Conservation (phyloP, 2,797 vertebrate genomes). For the Carcharodon carcharias region DNA sequence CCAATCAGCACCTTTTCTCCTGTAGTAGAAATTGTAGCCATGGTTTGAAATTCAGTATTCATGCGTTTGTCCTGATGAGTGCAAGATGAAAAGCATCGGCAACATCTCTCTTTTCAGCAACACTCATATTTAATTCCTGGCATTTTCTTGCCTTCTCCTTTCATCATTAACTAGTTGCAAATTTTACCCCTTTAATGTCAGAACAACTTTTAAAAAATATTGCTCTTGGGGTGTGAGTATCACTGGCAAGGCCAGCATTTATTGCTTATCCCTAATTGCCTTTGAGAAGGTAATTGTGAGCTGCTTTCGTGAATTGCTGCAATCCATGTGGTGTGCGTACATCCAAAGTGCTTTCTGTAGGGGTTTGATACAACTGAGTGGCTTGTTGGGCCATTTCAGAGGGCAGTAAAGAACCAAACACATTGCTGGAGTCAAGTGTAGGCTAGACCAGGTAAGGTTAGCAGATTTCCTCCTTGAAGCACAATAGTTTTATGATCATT, state of each 20-base stretch:
- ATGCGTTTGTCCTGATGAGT: background rate
- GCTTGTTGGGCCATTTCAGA: background rate
- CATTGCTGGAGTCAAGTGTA: background rate
- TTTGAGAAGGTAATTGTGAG: background rate
- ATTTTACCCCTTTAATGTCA: background rate
- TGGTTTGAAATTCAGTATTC: background rate
- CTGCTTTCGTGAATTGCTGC: too few species aligned
- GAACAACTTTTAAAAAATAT: background rate
- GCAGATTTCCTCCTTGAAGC: background rate
- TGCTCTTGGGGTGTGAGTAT: background rate
- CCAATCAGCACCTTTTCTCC: background rate
- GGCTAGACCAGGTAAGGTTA: background rate
- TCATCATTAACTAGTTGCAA: background rate
- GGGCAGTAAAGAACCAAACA: background rate
- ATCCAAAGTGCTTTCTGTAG: background rate
- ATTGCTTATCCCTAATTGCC: background rate
- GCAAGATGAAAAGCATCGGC: background rate
- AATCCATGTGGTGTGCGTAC: background rate
- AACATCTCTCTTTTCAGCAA: background rate
- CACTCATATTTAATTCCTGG: background rate
- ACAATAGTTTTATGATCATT: background rate
- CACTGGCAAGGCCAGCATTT: background rate
- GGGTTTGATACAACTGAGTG: background rate
- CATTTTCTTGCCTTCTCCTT: background rate
- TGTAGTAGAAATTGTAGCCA: background rate